phyloP scores from a whole-genome alignment of 2,888 invertebrate genomes.

The Stratiomys singularior region DNA sequence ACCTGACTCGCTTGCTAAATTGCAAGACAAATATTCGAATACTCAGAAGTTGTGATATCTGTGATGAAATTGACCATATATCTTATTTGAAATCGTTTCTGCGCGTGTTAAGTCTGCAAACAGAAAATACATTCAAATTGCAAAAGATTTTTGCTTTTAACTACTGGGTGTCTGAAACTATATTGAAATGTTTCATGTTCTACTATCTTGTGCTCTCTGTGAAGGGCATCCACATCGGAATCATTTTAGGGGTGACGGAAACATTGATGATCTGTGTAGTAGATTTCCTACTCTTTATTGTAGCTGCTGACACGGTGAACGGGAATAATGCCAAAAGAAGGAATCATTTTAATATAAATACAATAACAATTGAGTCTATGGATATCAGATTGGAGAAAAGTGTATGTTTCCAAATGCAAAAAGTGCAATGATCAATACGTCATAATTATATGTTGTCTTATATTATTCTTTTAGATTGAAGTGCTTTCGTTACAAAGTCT shows the following conservation, averaged over 20 bases:
- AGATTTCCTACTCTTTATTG: not conserved
- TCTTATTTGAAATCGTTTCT: conserved; percentile 3
- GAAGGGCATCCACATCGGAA: not conserved
- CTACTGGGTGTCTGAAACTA: not conserved
- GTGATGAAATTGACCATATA: conserved; percentile 2
- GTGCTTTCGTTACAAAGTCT: conserved; percentile 9
- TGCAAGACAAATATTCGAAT: not conserved
- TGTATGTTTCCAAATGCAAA: conserved; percentile 8
- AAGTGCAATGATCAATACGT: not conserved
- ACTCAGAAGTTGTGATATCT: not conserved
- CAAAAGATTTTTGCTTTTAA: not conserved
- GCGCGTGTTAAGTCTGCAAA: not conserved
- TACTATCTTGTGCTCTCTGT: not conserved
- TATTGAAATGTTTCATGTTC: conserved; percentile 4
- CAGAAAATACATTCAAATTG: not conserved
- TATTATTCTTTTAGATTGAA: conserved; percentile 23
- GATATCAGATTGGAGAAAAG: not conserved
- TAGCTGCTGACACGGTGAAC: not conserved
- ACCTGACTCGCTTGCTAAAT: not conserved
- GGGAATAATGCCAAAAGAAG: not conserved
- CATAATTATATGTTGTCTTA: not conserved
- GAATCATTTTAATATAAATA: not conserved
- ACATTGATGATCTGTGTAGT: not conserved
- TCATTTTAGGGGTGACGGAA: not conserved
- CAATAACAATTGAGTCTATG: not conserved